These are phyloP conservation scores for Andricus curvator DNA, from an alignment of 2,888 invertebrate species.

Conservation along the genomic window DNA sequence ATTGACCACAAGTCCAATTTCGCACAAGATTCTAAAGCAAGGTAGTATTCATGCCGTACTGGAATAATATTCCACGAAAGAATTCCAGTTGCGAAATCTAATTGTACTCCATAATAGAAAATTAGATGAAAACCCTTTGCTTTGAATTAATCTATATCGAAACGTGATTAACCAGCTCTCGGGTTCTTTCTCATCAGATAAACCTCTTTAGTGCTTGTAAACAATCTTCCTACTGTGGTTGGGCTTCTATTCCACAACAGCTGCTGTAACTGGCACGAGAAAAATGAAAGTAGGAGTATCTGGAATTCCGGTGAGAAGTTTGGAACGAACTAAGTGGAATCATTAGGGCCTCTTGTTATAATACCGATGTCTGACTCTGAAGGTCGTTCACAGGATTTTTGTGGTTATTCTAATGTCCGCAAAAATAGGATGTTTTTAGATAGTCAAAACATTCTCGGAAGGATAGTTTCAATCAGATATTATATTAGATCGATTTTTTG, in stretches of 20 bases:
- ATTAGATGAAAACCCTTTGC: background rate
- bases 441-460: background rate
- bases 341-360: slow-evolving; percentile 37
- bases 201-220: background rate
- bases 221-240: background rate
- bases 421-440: background rate
- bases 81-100: slow-evolving; percentile 2
- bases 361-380: slow-evolving; percentile 11
- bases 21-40: background rate
- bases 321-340: slow-evolving; percentile 34
- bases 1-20: slow-evolving; percentile 2
- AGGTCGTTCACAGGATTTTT: slow-evolving; percentile 21
- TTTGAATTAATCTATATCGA: background rate
- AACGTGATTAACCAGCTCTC: background rate
- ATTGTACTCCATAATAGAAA: background rate
- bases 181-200: background rate
- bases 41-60: background rate
- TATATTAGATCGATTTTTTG: background rate
- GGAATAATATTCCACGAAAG: background rate
- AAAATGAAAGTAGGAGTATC: slow-evolving; percentile 33
- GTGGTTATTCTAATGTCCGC: slow-evolving; percentile 1
- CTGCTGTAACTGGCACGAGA: slow-evolving; percentile 21
- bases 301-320: slow-evolving; percentile 28
- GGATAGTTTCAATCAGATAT: background rate
- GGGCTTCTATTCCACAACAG: slow-evolving; percentile 7